A percentile compares a stretch with the other conserved stretches of the same genome.
Evolutionary conservation across 1,140 invertebrate genomes (phyloP).

Genomic region (Pteromalus puparum): DNA sequence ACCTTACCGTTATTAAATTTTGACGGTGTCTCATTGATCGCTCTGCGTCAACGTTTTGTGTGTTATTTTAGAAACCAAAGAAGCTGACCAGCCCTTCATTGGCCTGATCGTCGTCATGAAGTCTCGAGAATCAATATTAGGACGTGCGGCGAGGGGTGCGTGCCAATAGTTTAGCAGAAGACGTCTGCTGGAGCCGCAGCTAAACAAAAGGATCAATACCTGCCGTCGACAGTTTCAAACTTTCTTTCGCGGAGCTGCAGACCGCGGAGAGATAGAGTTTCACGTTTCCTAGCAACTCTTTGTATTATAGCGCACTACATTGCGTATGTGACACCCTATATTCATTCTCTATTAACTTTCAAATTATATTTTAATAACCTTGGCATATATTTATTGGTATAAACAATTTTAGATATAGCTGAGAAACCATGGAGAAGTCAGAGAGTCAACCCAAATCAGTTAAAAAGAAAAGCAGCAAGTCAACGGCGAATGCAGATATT

Average conservation of each 20-base stretch:
- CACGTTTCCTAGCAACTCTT: conserved; percentile 11
- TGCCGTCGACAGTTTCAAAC: background rate
- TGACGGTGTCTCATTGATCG: background rate
- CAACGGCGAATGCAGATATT: conserved; percentile 59
- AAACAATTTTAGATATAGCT: background rate
- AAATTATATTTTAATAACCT: background rate
- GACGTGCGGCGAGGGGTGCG: background rate
- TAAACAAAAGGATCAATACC: conserved; percentile 30
- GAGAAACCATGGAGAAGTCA: conserved; percentile 65
- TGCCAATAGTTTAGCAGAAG: background rate
- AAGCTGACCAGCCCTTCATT: too few relatives aligned
- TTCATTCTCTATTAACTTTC: background rate
- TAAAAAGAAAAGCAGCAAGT: conserved; percentile 61
- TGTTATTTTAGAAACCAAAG: too few relatives aligned
- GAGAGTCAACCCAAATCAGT: conserved; percentile 62
- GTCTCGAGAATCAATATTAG: background rate
- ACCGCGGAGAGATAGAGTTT: background rate
- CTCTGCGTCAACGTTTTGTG: too few relatives aligned
- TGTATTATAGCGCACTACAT: background rate
- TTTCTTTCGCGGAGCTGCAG: background rate
- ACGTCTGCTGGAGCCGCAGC: background rate
- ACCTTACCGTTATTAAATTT: background rate
- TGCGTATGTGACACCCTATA: background rate
- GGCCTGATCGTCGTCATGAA: background rate
- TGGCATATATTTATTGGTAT: background rate